A percentile compares a stretch with the other conserved stretches of the same genome.
Conservation (phyloP, 2,888 invertebrate genomes). For the Monoplex corrugatus region DNA sequence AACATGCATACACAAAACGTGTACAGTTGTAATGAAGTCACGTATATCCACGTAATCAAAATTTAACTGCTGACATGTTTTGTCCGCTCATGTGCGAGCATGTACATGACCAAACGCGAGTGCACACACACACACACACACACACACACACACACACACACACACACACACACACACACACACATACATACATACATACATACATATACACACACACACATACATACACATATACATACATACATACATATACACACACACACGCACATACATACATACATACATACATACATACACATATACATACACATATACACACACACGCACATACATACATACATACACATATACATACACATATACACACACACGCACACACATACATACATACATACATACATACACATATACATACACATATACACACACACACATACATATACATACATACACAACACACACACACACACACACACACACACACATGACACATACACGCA, state of each 20-base stretch:
- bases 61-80: too few relatives aligned
- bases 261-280: neutral
- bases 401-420: neutral
- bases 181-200: too few relatives aligned
- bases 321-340: neutral
- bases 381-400: neutral
- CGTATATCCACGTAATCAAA: too few relatives aligned
- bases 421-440: constrained; percentile 23
- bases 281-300: neutral
- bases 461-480: too few relatives aligned
- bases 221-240: neutral
- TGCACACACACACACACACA: too few relatives aligned
- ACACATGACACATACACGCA: too few relatives aligned
- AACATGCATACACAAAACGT: too few relatives aligned
- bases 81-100: neutral
- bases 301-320: neutral
- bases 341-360: neutral
- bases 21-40: too few relatives aligned
- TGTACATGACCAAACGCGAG: too few relatives aligned
- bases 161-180: too few relatives aligned
- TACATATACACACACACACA: constrained; percentile 23
- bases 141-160: too few relatives aligned
- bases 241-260: constrained; percentile 8
- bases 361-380: constrained; percentile 20
- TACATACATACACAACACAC: too few relatives aligned